Base-by-base conservation (phyloP, 2,888 invertebrate species). In the Isotomurus palustris region DNA sequence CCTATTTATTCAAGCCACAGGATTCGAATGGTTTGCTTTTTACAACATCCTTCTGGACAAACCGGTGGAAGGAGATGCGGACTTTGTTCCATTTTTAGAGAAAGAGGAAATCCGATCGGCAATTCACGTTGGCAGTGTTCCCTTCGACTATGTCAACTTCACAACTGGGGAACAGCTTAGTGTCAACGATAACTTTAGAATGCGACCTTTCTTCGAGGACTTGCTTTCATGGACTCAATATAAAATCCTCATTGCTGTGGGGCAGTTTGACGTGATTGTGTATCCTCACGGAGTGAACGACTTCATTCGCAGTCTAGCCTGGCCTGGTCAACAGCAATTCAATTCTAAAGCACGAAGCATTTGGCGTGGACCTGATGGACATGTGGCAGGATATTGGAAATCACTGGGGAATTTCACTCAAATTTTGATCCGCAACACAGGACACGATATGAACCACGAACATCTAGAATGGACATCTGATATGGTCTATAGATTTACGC, bases 181-280 rank as follows among this genome's bases (percentile, higher is more conserved):
- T 35, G 76, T 67, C 12, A 53, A 53, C 21, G 66, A 68, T 29
- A 35, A 83, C 68, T n/a, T n/a, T n/a, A n/a, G n/a, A n/a, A n/a
- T n/a, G n/a, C n/a, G n/a, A n/a, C n/a, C n/a, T n/a, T n/a, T n/a
- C n/a, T n/a, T n/a, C n/a, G n/a, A n/a, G n/a, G n/a, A n/a, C n/a
- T n/a, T n/a, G n/a, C n/a, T n/a, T n/a, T n/a, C n/a, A n/a, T n/a
- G n/a, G n/a, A n/a, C n/a, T n/a, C n/a, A n/a, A n/a, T 87, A 86
- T 71, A 78, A 81, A 73, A 83, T 91, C 17, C 80, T 93, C 43
- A 81, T 92, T 60, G 94, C 93, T 74, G 92, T 85, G 73, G 94
- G 94, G 0, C 93, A 94, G 73, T 74, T 94, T 64, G 94, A 95
- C 74, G 86, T 94, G 14, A 91, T 93, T 64, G 88, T 92, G 0